phyloP scores from a whole-genome alignment of 2,888 invertebrate genomes.

The Lycocerus yunnanus region DNA sequence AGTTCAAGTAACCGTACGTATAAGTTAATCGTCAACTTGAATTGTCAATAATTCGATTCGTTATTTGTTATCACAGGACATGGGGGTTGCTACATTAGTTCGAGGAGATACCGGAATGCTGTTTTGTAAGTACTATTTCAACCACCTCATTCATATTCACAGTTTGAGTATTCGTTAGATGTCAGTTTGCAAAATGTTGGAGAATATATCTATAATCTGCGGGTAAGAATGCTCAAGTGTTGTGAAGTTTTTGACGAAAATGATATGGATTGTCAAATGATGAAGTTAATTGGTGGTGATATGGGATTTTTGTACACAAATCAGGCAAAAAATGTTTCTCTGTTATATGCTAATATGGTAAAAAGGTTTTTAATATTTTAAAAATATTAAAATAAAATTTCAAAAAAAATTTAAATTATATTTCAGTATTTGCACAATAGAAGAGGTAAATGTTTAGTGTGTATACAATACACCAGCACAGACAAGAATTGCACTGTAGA shows the following conservation, averaged over 20 bases:
- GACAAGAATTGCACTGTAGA: slow-evolving; percentile 27
- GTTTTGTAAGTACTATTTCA: slow-evolving; percentile 40
- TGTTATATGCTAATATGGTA: slow-evolving; percentile 54
- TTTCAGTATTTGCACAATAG: slow-evolving; percentile 41
- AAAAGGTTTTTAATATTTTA: not conserved
- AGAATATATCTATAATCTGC: slow-evolving; percentile 37
- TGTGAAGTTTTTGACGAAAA: slow-evolving; percentile 42
- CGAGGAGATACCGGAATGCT: slow-evolving; percentile 45
- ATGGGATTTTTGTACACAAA: slow-evolving; percentile 46
- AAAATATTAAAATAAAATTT: no score
- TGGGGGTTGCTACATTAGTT: slow-evolving; percentile 39
- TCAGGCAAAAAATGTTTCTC: slow-evolving; percentile 46
- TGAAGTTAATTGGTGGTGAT: slow-evolving; percentile 51
- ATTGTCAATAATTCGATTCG: not conserved
- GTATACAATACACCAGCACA: slow-evolving; percentile 35
- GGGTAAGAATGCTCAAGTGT: slow-evolving; percentile 47
- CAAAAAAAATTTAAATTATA: slow-evolving; percentile 1
- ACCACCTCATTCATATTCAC: not conserved
- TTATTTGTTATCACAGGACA: slow-evolving; percentile 34
- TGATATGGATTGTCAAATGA: slow-evolving; percentile 45
- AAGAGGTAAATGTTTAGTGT: slow-evolving; percentile 39
- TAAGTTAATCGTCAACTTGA: not conserved
- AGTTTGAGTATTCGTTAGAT: slow-evolving; percentile 30
- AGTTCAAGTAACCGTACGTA: slow-evolving; percentile 36
- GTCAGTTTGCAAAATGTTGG: slow-evolving; percentile 38